Evolutionary conservation across 2,797 vertebrate species (phyloP), one percentile per base, ranked within the genome.

Genomic region (Acrossocheilus wenchowensis): DNA sequence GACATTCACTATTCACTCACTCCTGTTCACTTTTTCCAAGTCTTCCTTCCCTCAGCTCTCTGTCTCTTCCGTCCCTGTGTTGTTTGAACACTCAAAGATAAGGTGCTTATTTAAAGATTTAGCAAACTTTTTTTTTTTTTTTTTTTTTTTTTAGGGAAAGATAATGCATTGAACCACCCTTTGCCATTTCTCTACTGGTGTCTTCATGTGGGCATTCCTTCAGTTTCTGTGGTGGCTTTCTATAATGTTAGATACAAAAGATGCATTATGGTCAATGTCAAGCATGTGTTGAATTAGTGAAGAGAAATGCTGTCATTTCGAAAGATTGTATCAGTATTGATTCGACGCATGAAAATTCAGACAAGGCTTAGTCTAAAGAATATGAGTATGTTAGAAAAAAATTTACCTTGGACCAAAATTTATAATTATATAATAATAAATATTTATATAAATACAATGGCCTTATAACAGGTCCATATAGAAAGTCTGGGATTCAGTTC

Each of bases 21-120:
- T 83, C 77, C 45, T n/a, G 86, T 88, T 79, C 52, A 84, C 84
- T 80, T 75, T 86, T 64, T 62, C 48, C 64, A 60, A 82, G 74
- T 81, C 81, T 74, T 80, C 60, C 60, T 82, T 71, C 45, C 86
- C 41, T 78, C 75, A 48, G 73, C 41, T 34, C 39, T 68, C 41
- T 87, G 73, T 77, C 19, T 85, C n/a, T 62, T 34, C 26, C 6
- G 84, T 73, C 52, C 66, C 43, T 85, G 84, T 85, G 2, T 85
- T 85, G 83, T 72, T 73, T 41, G 54, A 80, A 30, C 5, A 23
- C 39, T 50, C 19, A 23, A 10, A 14, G 19, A 78, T 85, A 69
- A 41, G 45, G 19, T n/a, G 26, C 45, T 79, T 71, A 43, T 48
- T 83, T 66, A 75, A 34, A 75, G 54, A 64, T 66, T 74, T 83